A percentile compares a stretch with the other conserved stretches of the same genome.
phyloP scores from a whole-genome alignment of 2,797 vertebrate species.

The Rallus crepitans region DNA sequence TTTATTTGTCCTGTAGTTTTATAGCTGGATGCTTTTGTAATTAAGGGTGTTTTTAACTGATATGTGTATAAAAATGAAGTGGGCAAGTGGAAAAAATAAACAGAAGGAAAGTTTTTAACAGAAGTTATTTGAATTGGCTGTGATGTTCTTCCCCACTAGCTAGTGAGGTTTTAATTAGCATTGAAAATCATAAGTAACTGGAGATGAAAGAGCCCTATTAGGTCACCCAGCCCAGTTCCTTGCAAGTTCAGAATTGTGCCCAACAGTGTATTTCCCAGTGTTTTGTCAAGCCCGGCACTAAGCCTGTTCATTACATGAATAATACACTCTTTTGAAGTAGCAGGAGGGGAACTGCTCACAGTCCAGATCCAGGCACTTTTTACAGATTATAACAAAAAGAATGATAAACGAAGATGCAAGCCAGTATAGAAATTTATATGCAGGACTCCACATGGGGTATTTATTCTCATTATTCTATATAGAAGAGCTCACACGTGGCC shows the following conservation, averaged over 20 bases:
- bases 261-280: conserved; percentile 59
- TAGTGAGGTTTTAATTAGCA: conserved; percentile 74
- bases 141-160: conserved; percentile 62
- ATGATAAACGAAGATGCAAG: conserved; percentile 9
- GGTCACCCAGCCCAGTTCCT: conserved; percentile 58
- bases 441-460: not conserved
- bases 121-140: conserved; percentile 69
- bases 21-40: conserved; percentile 41
- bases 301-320: conserved; percentile 62
- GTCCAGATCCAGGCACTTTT: conserved; percentile 20
- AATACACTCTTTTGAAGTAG: conserved; percentile 67
- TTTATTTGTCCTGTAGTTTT: conserved; percentile 61
- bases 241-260: conserved; percentile 67
- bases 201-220: conserved; percentile 68
- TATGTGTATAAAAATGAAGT: conserved; percentile 51
- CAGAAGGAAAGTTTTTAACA: conserved; percentile 67
- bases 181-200: conserved; percentile 70
- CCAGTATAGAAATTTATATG: conserved; percentile 1
- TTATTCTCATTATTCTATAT: conserved; percentile 30
- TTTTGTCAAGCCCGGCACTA: conserved; percentile 51
- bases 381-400: not conserved
- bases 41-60: conserved; percentile 63
- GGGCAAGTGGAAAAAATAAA: conserved; percentile 71
- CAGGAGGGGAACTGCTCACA: conserved; percentile 47
- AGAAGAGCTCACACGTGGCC: conserved; percentile 10